Percentiles rank a stretch among this genome's conserved stretches.
These are phyloP conservation scores for Nibea coibor DNA, from an alignment of 2,113 vertebrate species.

Conservation along the genomic window DNA sequence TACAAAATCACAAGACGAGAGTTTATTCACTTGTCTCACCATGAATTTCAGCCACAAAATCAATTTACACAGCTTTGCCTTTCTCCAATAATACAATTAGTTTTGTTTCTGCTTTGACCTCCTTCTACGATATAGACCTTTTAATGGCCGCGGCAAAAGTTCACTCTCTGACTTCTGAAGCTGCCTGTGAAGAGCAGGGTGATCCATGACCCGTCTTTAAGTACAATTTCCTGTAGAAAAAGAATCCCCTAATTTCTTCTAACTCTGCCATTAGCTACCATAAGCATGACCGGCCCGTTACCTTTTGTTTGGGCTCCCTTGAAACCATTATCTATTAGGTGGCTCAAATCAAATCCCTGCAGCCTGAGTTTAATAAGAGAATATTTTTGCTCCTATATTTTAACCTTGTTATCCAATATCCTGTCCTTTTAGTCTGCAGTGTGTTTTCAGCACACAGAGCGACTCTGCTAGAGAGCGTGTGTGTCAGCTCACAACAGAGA, in stretches of 20 bases:
- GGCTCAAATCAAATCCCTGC: slow-evolving; percentile 81
- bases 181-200: slow-evolving; percentile 68
- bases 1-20: slow-evolving; percentile 21
- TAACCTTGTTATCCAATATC: slow-evolving; percentile 85
- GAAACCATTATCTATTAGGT: slow-evolving; percentile 82
- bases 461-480: slow-evolving; percentile 31
- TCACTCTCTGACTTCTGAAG: slow-evolving; percentile 66
- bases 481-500: slow-evolving; percentile 45
- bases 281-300: slow-evolving; percentile 82
- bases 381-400: slow-evolving; percentile 79
- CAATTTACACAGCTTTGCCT: slow-evolving; percentile 57
- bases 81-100: slow-evolving; percentile 48
- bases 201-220: slow-evolving; percentile 81
- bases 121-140: slow-evolving; percentile 43
- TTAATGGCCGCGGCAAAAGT: slow-evolving; percentile 62
- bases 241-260: slow-evolving; percentile 79
- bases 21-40: slow-evolving; percentile 53
- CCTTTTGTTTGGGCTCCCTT: slow-evolving; percentile 79
- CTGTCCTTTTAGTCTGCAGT: slow-evolving; percentile 66
- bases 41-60: slow-evolving; percentile 53
- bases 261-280: slow-evolving; percentile 81
- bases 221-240: slow-evolving; percentile 84
- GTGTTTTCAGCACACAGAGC: slow-evolving; percentile 61
- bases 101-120: slow-evolving; percentile 60
- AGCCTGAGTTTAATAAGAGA: slow-evolving; percentile 82